Conservation (phyloP, 2,797 vertebrate genomes). For the Megalops cyprinoides region DNA sequence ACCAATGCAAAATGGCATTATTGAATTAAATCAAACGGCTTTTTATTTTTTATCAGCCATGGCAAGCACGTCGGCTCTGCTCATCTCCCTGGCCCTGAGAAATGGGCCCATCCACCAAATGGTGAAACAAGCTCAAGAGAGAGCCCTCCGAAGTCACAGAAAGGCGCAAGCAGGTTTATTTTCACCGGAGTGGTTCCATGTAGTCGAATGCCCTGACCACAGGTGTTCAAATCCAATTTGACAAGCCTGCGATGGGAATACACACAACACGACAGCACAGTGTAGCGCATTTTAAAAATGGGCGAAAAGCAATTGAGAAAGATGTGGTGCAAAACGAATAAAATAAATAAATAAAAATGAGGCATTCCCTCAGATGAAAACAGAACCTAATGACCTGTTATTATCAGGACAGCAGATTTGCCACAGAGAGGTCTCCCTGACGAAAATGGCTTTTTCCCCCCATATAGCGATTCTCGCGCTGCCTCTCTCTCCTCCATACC, state of each 20-base stretch:
- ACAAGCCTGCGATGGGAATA: background rate
- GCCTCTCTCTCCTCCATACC: background rate
- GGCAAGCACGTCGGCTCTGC: constrained; percentile 31
- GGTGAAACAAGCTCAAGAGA: background rate
- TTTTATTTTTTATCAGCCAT: constrained; percentile 40
- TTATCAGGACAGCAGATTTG: constrained; percentile 17
- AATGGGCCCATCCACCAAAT: background rate
- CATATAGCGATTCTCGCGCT: background rate
- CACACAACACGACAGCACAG: background rate
- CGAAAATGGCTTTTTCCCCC: background rate
- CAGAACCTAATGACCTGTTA: constrained; percentile 7
- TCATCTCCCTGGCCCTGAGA: background rate
- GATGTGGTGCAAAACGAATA: background rate
- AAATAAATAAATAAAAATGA: background rate
- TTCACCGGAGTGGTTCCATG: constrained; percentile 14
- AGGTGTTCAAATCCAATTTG: constrained; percentile 20
- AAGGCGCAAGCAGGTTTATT: background rate
- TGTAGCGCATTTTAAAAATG: background rate
- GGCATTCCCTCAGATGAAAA: constrained; percentile 9
- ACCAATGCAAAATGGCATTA: constrained; percentile 40
- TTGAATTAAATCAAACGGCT: constrained; percentile 41
- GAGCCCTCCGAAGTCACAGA: background rate
- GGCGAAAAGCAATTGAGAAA: background rate
- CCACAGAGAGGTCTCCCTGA: background rate
- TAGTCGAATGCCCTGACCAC: background rate